Conservation (phyloP, 2,888 invertebrate genomes). For the Phaonia tiefii region DNA sequence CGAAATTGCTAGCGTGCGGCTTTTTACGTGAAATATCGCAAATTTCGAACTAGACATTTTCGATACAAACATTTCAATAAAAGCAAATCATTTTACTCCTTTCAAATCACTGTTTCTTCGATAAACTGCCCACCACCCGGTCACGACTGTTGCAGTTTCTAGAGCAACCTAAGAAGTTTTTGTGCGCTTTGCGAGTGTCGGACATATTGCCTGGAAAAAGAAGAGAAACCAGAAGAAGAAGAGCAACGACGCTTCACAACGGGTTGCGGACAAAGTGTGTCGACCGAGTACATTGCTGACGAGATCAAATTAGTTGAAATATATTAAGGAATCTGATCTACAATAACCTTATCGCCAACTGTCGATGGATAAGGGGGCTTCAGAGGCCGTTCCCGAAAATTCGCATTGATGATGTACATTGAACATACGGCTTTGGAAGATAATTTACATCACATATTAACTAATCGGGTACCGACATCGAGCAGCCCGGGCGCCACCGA, state of each 20-base stretch:
- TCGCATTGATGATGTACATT: constrained; percentile 71
- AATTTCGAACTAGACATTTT: constrained; percentile 57
- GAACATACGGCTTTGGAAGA: constrained; percentile 69
- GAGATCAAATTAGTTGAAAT: constrained; percentile 14
- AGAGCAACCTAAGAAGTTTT: background rate
- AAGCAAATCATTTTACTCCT: background rate
- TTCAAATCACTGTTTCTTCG: no score
- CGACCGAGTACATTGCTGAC: background rate
- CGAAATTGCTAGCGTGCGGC: constrained; percentile 68
- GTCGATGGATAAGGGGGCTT: constrained; percentile 63
- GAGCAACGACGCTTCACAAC: constrained; percentile 29
- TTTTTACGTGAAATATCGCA: constrained; percentile 62
- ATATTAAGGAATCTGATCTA: background rate
- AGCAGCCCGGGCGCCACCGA: constrained; percentile 65
- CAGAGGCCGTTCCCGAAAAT: constrained; percentile 44
- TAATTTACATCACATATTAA: constrained; percentile 68
- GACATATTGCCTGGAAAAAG: constrained; percentile 43
- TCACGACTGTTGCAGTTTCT: background rate
- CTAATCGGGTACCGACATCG: constrained; percentile 64
- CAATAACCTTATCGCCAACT: background rate
- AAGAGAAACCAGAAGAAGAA: constrained; percentile 25
- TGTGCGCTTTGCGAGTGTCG: constrained; percentile 1
- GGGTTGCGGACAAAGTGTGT: constrained; percentile 32
- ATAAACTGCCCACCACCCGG: no score
- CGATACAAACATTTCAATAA: constrained; percentile 2